Base-by-base conservation (phyloP, 2,797 vertebrate species). In the Masticophis lateralis region DNA sequence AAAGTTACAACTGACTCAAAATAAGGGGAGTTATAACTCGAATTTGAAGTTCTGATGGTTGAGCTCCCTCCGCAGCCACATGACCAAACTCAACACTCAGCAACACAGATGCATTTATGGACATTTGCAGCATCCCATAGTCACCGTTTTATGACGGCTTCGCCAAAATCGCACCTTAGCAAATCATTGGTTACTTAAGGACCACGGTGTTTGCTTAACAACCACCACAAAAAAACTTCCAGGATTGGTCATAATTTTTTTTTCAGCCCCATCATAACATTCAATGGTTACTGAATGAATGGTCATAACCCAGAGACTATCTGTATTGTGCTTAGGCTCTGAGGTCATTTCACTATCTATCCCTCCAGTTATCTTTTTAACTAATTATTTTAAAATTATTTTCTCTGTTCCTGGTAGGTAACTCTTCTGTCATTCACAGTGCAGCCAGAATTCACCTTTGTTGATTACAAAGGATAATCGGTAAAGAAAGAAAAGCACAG, bases 371-470 rank as follows among this genome's bases (percentile, higher is more conserved):
- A 74, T 74, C 16, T 74, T 37, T 37, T 74, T 74, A 74, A 74
- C 32, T 32, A 74, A 74, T 74, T 37, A 18, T 69, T 69, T 32
- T 3, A 32, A 69, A 32, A 69, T 32, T 8, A 37, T 20, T 74
- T 87, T 63, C 59, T 32, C 66, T 56, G 3, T 91, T 91, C n/a
- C 88, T 94, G 87, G 3, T 97, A 99, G 99, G 99, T 99, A 96
- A 99, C 99, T 0, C 98, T 99, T 96, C 98, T 99, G 93, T 99
- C 99, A 96, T 99, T 99, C 97, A 98, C 99, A 32, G 99, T 99
- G 90, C 98, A 99, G 96, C 99, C 99, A 0, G 99, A 99, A 97
- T 99, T 98, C 97, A 99, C 99, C 90, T 99, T 99, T 94, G 98
- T 99, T 92, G 99, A 99, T 98, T 99, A 99, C 97, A 99, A 60